Conservation (phyloP, 2,888 invertebrate species). For the Lacanobia oleracea region DNA sequence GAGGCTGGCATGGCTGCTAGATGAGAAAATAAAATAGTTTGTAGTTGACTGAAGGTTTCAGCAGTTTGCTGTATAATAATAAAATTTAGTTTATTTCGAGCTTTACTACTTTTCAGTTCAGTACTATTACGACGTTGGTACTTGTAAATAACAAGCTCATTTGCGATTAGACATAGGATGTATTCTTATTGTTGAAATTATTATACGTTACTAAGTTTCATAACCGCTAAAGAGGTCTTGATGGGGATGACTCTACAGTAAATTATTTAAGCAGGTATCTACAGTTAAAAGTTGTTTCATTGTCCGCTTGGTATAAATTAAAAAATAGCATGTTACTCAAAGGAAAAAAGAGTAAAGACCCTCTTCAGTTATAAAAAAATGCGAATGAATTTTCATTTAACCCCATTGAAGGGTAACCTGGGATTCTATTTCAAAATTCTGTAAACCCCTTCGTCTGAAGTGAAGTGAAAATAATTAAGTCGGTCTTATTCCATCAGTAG, state of each 20-base stretch:
- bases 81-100: not conserved
- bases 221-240: too few species aligned
- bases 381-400: not conserved
- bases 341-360: not conserved
- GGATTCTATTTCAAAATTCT: slow-evolving; percentile 37
- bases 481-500: slow-evolving; percentile 68
- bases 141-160: too few species aligned
- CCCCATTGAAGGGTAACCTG: slow-evolving; percentile 12
- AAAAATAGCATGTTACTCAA: not conserved
- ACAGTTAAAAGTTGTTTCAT: not conserved
- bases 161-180: too few species aligned
- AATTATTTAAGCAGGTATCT: not conserved
- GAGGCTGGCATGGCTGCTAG: not conserved
- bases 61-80: too few species aligned
- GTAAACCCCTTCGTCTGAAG: slow-evolving; percentile 51
- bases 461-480: slow-evolving; percentile 67
- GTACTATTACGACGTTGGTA: too few species aligned
- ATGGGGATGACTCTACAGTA: too few species aligned
- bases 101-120: too few species aligned
- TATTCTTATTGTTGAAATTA: too few species aligned
- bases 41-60: not conserved
- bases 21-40: not conserved
- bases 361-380: slow-evolving; percentile 1
- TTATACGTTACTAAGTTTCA: too few species aligned
- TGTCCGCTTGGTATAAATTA: not conserved